These are phyloP conservation scores for Drosophila multiciliata DNA, from an alignment of 2,888 invertebrate species.

Conservation along the genomic window DNA sequence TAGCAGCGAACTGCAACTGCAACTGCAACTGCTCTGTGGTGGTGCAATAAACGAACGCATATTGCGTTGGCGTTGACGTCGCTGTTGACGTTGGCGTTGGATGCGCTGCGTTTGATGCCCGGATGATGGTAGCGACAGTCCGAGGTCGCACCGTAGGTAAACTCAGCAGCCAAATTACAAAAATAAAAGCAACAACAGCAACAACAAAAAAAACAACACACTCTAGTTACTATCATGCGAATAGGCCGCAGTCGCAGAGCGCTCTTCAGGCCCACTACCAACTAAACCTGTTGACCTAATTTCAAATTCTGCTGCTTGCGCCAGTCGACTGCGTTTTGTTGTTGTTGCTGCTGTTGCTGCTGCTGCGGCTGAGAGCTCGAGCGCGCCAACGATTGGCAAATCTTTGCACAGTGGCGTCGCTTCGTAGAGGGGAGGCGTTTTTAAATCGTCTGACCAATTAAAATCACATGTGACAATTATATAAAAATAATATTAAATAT, in stretches of 20 bases:
- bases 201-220: constrained; percentile 36
- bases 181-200: constrained; percentile 33
- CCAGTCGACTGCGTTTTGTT: constrained; percentile 57
- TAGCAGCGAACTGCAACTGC: constrained; percentile 56
- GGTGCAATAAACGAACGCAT: constrained; percentile 79
- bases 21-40: constrained; percentile 69
- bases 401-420: constrained; percentile 64
- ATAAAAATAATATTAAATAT: background rate
- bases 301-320: constrained; percentile 81
- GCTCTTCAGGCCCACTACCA: constrained; percentile 73
- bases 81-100: constrained; percentile 35
- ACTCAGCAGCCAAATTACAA: constrained; percentile 44
- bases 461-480: background rate
- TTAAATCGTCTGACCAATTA: background rate
- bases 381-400: constrained; percentile 77
- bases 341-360: constrained; percentile 56
- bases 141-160: constrained; percentile 75
- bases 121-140: constrained; percentile 69
- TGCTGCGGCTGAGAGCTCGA: constrained; percentile 62
- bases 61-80: constrained; percentile 68
- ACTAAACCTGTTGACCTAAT: constrained; percentile 86
- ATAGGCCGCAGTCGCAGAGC: constrained; percentile 64
- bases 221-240: constrained; percentile 61
- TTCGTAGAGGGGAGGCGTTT: background rate
- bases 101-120: constrained; percentile 48